Evolutionary conservation across 2,113 vertebrate species (phyloP), one percentile per base, ranked within the genome.

Genomic region (Limanda limanda): DNA sequence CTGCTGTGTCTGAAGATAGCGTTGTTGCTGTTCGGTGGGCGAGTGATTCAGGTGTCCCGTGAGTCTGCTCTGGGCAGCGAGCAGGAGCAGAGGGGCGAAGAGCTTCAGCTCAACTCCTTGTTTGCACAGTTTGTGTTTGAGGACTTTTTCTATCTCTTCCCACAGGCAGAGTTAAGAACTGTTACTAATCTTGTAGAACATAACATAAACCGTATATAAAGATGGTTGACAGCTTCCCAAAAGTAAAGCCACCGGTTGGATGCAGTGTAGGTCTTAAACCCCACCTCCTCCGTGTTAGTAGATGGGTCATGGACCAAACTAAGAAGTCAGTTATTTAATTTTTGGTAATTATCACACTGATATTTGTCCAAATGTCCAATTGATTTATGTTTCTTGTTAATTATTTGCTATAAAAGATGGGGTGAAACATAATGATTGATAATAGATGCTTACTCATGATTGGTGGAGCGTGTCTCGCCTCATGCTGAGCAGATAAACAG

Each of bases 1-100:
- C 76, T 64, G 71, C 21, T 37, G 42, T 48, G 59, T 76, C 76
- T 71, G 61, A 68, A 81, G 83, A 84, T 66, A 82, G 52, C 45
- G 67, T 45, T 67, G 68, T 71, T 12, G 70, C 51, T 52, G 51
- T 55, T 71, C 24, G 75, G 63, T 37, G 61, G 55, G 20, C 66
- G 47, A 73, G 55, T 31, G 60, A 67, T 78, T 79, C 74, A 67
- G 55, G 64, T 68, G 68, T 51, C 55, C 47, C 37, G 45, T 62
- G 14, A 8, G 51, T 42, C 57, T 31, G 0, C 45, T 20, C 0
- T 1, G 25, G 25, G 40, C 48, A 3, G 11, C 40, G 40, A 58
- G 77, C 68, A 56, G 12, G 52, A 37, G 55, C 54, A 55, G 23
- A 77, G 57, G 21, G 35, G 25, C 0, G 8, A 27, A 4, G 35